Conservation (phyloP, 2,797 vertebrate genomes). For the Anniella stebbinsi region DNA sequence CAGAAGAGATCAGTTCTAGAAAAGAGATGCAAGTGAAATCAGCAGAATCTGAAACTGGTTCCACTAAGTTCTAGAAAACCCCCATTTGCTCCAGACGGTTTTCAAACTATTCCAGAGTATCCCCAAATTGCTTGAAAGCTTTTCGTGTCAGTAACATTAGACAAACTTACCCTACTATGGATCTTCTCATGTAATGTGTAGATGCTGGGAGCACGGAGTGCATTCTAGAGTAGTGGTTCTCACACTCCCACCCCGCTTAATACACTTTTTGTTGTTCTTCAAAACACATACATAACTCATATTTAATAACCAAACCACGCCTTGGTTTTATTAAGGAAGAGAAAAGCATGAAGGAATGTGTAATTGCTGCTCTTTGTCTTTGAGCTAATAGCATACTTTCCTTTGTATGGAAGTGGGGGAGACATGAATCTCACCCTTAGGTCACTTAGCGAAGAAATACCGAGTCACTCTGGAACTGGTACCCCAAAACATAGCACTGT, state of each 20-base stretch:
- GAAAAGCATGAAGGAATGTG: neutral
- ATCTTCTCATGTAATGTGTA: no score
- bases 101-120: no score
- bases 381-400: no score
- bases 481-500: neutral
- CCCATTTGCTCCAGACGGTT: neutral
- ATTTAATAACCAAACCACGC: neutral
- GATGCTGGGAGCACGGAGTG: no score
- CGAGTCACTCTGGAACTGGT: no score
- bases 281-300: no score
- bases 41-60: neutral
- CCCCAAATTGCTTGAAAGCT: no score
- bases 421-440: neutral
- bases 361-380: neutral
- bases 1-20: neutral
- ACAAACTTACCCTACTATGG: no score
- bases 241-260: no score
- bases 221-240: no score
- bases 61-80: neutral
- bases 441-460: neutral
- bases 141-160: no score
- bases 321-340: neutral
- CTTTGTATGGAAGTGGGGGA: fast-evolving
- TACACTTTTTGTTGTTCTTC: no score
- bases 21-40: neutral